phyloP scores from a whole-genome alignment of 2,797 vertebrate genomes.

The Schizothorax lantsangensis region DNA sequence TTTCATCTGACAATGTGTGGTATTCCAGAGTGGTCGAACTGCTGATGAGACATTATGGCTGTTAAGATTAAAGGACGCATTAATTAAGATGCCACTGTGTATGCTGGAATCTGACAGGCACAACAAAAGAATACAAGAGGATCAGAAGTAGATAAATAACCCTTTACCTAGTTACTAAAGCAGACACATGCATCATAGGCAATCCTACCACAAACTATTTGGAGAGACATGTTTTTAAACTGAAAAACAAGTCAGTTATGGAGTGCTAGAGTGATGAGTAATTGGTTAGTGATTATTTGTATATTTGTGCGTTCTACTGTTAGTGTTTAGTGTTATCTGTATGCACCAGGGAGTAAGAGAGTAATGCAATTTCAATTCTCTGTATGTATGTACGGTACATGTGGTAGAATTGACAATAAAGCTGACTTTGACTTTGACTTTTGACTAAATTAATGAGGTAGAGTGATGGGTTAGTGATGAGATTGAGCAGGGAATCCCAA shows the following conservation, averaged over 20 bases:
- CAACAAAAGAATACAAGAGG: slow-evolving; percentile 3
- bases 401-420: too few species aligned
- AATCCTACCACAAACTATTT: too few species aligned
- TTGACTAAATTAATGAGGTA: neutral
- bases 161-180: slow-evolving; percentile 3
- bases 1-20: slow-evolving; percentile 54
- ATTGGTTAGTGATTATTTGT: too few species aligned
- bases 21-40: slow-evolving; percentile 38
- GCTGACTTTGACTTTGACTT: too few species aligned
- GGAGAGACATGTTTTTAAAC: neutral
- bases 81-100: slow-evolving; percentile 24
- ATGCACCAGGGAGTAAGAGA: too few species aligned
- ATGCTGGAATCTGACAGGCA: slow-evolving; percentile 30
- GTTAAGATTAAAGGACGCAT: slow-evolving; percentile 37
- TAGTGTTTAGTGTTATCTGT: too few species aligned
- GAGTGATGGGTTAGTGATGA: neutral
- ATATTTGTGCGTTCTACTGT: too few species aligned
- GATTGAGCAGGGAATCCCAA: neutral
- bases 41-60: slow-evolving; percentile 50
- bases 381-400: too few species aligned
- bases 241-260: neutral
- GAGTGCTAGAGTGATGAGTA: neutral
- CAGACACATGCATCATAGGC: neutral
- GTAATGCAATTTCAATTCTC: too few species aligned
- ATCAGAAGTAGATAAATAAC: slow-evolving; percentile 28